phyloP scores from a whole-genome alignment of 2,113 vertebrate genomes.

The Toxostoma redivivum region DNA sequence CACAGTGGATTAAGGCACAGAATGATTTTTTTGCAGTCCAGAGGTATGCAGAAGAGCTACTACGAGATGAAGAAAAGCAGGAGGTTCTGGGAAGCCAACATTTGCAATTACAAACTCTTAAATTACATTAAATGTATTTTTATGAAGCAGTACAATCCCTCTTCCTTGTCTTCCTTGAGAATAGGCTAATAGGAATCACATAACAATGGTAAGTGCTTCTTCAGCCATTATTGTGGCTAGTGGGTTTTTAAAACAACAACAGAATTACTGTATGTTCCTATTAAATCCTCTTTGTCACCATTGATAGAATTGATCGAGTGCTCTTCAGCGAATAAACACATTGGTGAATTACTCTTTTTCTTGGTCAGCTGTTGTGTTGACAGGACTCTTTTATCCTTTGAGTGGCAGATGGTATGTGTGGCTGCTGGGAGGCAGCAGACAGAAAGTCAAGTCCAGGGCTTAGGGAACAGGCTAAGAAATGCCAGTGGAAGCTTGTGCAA shows the following conservation, averaged over 20 bases:
- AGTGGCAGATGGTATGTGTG: not conserved
- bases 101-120: not conserved
- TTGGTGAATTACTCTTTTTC: not conserved
- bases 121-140: not conserved
- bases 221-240: not conserved
- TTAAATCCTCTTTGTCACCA: not conserved
- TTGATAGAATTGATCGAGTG: not conserved
- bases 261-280: not conserved
- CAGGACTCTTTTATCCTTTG: not conserved
- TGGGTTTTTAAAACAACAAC: not conserved
- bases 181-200: not conserved
- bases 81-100: not conserved
- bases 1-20: not conserved
- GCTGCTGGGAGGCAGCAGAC: slow-evolving; percentile 24
- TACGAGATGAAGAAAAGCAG: not conserved
- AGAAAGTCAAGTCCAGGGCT: not conserved
- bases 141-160: not conserved
- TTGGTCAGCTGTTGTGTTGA: slow-evolving; percentile 18
- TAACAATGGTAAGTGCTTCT: not conserved
- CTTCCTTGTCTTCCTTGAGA: not conserved
- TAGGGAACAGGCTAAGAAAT: not conserved
- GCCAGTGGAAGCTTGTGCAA: not conserved
- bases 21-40: not conserved
- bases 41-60: not conserved
- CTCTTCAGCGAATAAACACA: not conserved